Percentiles rank a stretch among this genome's conserved stretches.
Evolutionary conservation across 1,140 invertebrate genomes (phyloP).

Genomic region (Drosophila micromelanica): DNA sequence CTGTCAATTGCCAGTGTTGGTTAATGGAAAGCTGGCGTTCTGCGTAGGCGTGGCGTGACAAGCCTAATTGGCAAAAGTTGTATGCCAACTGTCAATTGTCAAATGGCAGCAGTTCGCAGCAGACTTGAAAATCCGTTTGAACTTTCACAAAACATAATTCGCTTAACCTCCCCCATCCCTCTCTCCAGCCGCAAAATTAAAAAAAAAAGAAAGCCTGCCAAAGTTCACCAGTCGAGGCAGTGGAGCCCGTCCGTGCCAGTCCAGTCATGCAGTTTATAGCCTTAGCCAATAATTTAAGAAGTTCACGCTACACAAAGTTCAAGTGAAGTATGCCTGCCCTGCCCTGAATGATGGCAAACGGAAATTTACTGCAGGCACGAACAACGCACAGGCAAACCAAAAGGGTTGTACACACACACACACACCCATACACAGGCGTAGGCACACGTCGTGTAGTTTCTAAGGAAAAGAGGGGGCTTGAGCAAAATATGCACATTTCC

Average conservation of each 20-base stretch:
- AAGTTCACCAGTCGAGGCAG: conserved; percentile 35
- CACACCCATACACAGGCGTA: conserved; percentile 5
- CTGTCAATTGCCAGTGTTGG: not conserved
- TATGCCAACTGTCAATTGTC: conserved; percentile 71
- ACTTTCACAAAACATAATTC: conserved; percentile 72
- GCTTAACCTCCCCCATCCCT: conserved; percentile 9
- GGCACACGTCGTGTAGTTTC: not conserved
- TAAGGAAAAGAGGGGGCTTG: conserved; percentile 34
- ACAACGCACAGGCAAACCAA: conserved; percentile 24
- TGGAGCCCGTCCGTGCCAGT: conserved; percentile 7
- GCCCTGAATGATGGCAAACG: conserved; percentile 76
- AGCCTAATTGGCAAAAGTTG: conserved; percentile 68
- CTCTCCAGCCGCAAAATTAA: not conserved
- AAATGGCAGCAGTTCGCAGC: conserved; percentile 46
- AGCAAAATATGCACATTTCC: conserved; percentile 81
- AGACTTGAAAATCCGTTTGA: conserved; percentile 55
- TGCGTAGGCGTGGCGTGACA: conserved; percentile 14
- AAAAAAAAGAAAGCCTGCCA: not conserved
- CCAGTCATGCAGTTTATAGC: conserved; percentile 58
- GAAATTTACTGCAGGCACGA: conserved; percentile 82
- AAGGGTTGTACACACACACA: conserved; percentile 16
- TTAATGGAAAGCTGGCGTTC: not conserved
- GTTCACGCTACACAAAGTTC: conserved; percentile 80
- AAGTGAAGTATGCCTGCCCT: conserved; percentile 70
- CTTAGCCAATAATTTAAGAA: conserved; percentile 78